These are phyloP conservation scores for Sebastes nivosus DNA, from an alignment of 2,797 vertebrate genomes.

Conservation along the genomic window DNA sequence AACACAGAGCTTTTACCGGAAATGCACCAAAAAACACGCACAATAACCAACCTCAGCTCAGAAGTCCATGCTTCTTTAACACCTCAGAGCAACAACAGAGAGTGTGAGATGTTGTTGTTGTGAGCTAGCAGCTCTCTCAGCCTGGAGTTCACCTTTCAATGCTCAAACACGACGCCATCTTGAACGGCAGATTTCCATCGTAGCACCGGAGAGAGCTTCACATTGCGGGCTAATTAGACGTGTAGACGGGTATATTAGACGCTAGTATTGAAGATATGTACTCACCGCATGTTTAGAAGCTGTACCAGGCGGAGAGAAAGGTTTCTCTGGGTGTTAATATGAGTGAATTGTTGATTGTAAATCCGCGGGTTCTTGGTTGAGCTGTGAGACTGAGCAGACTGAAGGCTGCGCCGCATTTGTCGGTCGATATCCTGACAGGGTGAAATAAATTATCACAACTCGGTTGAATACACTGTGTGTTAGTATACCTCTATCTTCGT, in stretches of 20 bases:
- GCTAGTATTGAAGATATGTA: conserved; percentile 21
- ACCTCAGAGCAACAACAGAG: not conserved
- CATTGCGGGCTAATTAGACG: conserved; percentile 55
- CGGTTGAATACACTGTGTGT: not conserved
- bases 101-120: conserved; percentile 52
- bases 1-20: conserved; percentile 36
- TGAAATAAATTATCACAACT: conserved; percentile 28
- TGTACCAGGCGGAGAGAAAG: conserved; percentile 34
- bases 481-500: too few relatives aligned
- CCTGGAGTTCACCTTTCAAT: conserved; percentile 84
- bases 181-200: conserved; percentile 79
- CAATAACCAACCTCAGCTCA: not conserved
- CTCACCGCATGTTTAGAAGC: conserved; percentile 82
- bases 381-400: conserved; percentile 76
- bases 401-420: conserved; percentile 83
- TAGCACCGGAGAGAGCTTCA: conserved; percentile 49
- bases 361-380: conserved; percentile 70
- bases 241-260: conserved; percentile 4
- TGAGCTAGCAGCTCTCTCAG: conserved; percentile 69
- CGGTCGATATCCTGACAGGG: conserved; percentile 77
- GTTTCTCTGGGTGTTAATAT: conserved; percentile 34
- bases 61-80: not conserved
- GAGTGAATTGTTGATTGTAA: conserved; percentile 65
- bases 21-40: conserved; percentile 32
- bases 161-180: conserved; percentile 87